These are phyloP conservation scores for Tachyglossus aculeatus DNA, from an alignment of 2,797 vertebrate species.

Conservation along the genomic window DNA sequence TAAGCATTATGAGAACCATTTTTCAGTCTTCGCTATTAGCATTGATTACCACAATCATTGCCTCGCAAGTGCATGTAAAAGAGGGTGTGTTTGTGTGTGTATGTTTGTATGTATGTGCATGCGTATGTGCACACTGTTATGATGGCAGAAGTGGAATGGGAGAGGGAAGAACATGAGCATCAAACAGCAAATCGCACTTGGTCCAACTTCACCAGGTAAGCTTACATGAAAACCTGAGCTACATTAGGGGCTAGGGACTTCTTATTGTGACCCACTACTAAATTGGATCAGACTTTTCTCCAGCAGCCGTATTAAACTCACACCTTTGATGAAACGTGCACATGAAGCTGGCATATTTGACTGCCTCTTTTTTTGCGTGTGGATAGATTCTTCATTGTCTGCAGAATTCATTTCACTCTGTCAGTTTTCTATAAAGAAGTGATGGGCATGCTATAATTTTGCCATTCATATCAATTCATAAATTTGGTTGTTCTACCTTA, in stretches of 20 bases:
- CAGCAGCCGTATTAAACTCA: conserved; percentile 48
- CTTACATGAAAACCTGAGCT: background rate
- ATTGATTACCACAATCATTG: background rate
- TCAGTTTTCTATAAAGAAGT: conserved; percentile 49
- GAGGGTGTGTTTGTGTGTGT: background rate
- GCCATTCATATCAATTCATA: conserved; percentile 49
- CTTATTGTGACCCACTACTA: conserved; percentile 37
- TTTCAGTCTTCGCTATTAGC: conserved; percentile 14
- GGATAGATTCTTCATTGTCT: conserved; percentile 38
- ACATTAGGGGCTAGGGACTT: conserved; percentile 30
- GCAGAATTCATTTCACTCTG: conserved; percentile 58
- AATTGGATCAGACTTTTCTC: conserved; percentile 58
- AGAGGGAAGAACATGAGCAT: background rate
- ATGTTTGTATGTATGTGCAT: rapidly evolving
- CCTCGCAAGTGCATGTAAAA: background rate
- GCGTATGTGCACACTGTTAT: rapidly evolving
- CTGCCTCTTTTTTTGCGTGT: conserved; percentile 3
- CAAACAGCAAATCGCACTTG: background rate
- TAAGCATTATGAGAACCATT: background rate
- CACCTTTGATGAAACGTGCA: conserved; percentile 61
- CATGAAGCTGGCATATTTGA: conserved; percentile 3
- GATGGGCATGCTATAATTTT: conserved; percentile 45
- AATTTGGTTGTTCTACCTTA: conserved; percentile 24
- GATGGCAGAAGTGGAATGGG: background rate
- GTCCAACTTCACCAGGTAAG: conserved; percentile 6